Evolutionary conservation across 2,888 invertebrate genomes (phyloP), one percentile per base, ranked within the genome.

Genomic region (Brenthis hecate): DNA sequence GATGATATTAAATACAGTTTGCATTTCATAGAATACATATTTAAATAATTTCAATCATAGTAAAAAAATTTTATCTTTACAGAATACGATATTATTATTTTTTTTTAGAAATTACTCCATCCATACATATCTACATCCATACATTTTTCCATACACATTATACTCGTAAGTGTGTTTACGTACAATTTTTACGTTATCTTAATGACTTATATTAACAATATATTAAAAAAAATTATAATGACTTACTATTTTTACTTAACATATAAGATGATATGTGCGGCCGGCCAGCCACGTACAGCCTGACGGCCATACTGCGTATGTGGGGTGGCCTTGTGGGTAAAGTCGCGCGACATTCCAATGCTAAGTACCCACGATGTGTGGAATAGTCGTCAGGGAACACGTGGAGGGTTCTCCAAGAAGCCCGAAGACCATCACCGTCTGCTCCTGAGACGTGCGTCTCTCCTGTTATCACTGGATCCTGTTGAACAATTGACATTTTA

Each of bases 241-340:
- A 91, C 92, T 89, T 77, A 92, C 92, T 91, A 80, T 91, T 92
- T 83, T 91, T 92, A 85, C 92, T 92, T 83, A 92, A 90, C 91
- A 91, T 91, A 77, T 88, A 91, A 0, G 89, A 87, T 1, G 92
- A 90, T 83, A 92, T 89, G 80, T 91, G 91, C 16, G 91, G 92
- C 0, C 91, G 82, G 6, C 82, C 80, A 0, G 91, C 91, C 36
- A 92, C 88, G 60, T 88, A 91, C 13, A 92, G 82, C 8, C 92
- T 85, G 73, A 92, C 92, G 4, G 92, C 89, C 91, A 92, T 92
- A 75, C 84, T 83, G 67, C 91, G 86, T 68, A 81, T 85, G 71
- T 86, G 80, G 13, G 88, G 86, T 66, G 92, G 92, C 0, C 81
- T 78, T 58, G 92, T 91, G 32, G 83, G 77, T 43, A 92, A 69